Conservation (phyloP, 2,888 invertebrate species). For the Pristionchus arcanus region DNA sequence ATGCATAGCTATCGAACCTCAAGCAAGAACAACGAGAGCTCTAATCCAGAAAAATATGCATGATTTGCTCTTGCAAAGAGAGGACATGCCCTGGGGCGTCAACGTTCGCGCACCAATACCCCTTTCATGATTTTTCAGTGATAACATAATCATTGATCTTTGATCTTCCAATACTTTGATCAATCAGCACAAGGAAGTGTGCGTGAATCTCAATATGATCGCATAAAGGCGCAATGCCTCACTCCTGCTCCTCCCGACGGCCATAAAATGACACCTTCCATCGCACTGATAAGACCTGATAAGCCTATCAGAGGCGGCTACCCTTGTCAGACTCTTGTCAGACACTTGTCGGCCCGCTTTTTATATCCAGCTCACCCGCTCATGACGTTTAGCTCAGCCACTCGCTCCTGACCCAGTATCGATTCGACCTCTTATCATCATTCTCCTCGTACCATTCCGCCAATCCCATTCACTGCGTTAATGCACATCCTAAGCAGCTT, state of each 20-base stretch:
- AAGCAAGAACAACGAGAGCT: too few relatives aligned
- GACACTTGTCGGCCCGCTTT: background rate
- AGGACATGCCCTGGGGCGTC: too few relatives aligned
- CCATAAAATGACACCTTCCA: background rate
- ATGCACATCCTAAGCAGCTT: conserved; percentile 9
- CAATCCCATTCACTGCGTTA: background rate
- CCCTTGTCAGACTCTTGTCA: background rate
- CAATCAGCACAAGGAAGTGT: background rate
- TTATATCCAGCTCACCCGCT: background rate
- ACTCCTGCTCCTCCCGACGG: background rate
- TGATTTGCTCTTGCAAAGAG: too few relatives aligned
- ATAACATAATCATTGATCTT: background rate
- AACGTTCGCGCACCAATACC: too few relatives aligned
- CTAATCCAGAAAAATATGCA: too few relatives aligned
- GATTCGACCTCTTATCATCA: background rate
- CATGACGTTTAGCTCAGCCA: background rate
- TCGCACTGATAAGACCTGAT: background rate
- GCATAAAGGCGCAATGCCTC: background rate
- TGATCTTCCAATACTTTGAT: background rate
- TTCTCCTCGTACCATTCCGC: background rate
- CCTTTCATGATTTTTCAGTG: background rate
- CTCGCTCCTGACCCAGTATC: background rate
- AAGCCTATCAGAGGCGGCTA: conserved; percentile 18
- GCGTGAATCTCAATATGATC: background rate
- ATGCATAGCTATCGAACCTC: too few relatives aligned